Percentiles rank a stretch among this genome's conserved stretches.
phyloP scores from a whole-genome alignment of 2,113 vertebrate genomes.

The Ochotona curzoniae region DNA sequence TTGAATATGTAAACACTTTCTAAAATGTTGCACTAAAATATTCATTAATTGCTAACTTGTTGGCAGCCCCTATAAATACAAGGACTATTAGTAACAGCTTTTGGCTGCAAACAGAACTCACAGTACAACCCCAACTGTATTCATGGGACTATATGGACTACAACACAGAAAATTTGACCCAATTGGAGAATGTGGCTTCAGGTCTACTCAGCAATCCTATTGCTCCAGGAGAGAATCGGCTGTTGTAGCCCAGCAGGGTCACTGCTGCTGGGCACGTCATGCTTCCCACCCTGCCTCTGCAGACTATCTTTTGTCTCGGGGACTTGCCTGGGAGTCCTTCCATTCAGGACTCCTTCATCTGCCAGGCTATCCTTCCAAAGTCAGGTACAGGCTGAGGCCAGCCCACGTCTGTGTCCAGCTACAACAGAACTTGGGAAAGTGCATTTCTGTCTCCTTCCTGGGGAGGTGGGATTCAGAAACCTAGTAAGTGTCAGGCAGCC shows the following conservation, averaged over 20 bases:
- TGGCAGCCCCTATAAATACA: not conserved
- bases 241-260: fast-evolving
- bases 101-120: not conserved
- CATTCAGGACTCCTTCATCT: not conserved
- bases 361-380: not conserved
- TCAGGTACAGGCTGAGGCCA: not conserved
- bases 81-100: not conserved
- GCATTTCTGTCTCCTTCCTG: not conserved
- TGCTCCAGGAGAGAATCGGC: not conserved
- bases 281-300: not conserved
- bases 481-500: not conserved
- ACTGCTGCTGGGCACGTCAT: not conserved
- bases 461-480: not conserved
- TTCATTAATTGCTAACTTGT: not conserved
- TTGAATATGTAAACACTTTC: not conserved
- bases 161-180: not conserved
- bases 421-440: not conserved
- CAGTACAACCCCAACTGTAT: not conserved
- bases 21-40: slow-evolving; percentile 10
- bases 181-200: not conserved
- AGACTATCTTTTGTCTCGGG: not conserved
- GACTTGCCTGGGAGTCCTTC: not conserved
- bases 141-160: not conserved
- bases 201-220: not conserved
- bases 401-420: not conserved